Evolutionary conservation across 2,797 vertebrate species (phyloP), one percentile per base, ranked within the genome.

Genomic region (Leptodactylus fallax): DNA sequence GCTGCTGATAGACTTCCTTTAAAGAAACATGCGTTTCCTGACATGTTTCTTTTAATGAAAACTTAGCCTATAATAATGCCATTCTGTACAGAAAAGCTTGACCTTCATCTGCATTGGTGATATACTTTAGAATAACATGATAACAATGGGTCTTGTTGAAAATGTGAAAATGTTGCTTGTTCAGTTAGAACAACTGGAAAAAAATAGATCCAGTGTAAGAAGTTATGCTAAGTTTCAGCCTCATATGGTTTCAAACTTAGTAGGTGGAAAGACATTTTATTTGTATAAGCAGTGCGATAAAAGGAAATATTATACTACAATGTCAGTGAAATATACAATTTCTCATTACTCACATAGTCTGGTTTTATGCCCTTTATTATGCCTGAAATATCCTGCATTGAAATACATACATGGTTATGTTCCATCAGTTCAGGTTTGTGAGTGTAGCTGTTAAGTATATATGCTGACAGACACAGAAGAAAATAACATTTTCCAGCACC

Each of bases 401-500:
- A 55, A 55, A 56, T 79, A 58, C 77, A 81, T 49, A 67, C n/a
- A 67, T 51, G 45, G 61, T 27, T 69, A 51, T 49, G 19, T 81
- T 27, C 27, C 5, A n/a, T 9, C n/a, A 67, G 7, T 51, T 49
- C 47, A 82, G 63, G 47, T 25, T n/a, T 81, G 27, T 65, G 60
- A 49, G 6, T 65, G 45, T 81, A n/a, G 21, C 19, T 74, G 36
- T 45, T 65, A 23, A 51, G 12, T 14, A 53, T 51, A 53, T 53
- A 69, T 25, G n/a, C 60, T 67, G 23, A 82, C 45, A 82, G n/a
- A 1, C 47, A 47, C 9, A 69, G 49, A 53, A 69, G 47, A 61
- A 17, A 69, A 51, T 69, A 82, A 82, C 47, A 82, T 69, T 82
- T 67, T 82, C 72, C 6, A 23, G 45, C 47, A 76, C 9, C 47